phyloP scores from a whole-genome alignment of 2,888 invertebrate genomes.

The Clistopyga incitator region DNA sequence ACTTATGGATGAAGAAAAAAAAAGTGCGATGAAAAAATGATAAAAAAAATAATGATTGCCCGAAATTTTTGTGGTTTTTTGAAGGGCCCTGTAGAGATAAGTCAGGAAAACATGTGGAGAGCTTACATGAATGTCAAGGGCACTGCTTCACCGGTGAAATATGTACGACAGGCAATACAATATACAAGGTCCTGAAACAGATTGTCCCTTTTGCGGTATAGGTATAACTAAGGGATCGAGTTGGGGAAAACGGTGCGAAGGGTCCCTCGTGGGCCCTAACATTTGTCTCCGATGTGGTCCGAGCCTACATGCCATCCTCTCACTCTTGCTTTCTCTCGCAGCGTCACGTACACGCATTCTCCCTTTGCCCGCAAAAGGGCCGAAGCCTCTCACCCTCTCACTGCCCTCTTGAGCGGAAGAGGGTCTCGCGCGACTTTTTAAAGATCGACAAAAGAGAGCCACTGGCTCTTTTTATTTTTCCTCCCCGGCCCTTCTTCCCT shows the following conservation, averaged over 20 bases:
- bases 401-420: constrained; percentile 41
- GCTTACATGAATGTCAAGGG: constrained; percentile 7
- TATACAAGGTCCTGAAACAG: constrained; percentile 18
- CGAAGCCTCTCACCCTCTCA: constrained; percentile 16
- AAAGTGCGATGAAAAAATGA: neutral
- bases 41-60: too few relatives aligned
- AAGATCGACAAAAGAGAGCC: constrained; percentile 42
- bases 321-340: constrained; percentile 13
- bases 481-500: neutral
- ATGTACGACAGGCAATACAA: constrained; percentile 34
- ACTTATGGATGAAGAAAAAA: neutral
- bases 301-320: neutral
- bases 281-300: constrained; percentile 48
- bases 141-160: constrained; percentile 21
- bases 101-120: neutral
- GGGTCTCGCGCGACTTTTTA: constrained; percentile 49
- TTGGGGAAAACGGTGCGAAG: neutral
- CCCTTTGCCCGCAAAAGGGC: constrained; percentile 10
- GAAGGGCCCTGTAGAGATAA: neutral
- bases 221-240: neutral
- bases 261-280: constrained; percentile 55
- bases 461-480: constrained; percentile 11
- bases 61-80: neutral
- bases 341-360: constrained; percentile 15
- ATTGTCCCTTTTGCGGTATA: constrained; percentile 28